Evolutionary conservation across 2,797 vertebrate species (phyloP).

Genomic region (Gila robusta): DNA sequence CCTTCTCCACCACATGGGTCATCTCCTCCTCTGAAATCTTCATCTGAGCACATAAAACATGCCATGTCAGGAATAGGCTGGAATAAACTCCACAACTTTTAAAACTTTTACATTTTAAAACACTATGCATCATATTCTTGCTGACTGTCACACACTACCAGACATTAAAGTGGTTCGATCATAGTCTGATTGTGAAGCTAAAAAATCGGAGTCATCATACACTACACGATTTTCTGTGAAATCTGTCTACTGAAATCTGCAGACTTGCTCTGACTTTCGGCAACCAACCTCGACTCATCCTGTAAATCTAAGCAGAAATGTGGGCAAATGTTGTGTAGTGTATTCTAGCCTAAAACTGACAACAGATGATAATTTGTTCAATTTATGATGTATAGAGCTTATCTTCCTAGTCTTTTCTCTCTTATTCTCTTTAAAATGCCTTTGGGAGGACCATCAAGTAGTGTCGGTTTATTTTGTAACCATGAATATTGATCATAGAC

Average conservation of each 20-base stretch:
- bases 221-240: not conserved
- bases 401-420: not conserved
- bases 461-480: constrained; percentile 9
- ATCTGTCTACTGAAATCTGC: not conserved
- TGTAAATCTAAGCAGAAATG: not conserved
- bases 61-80: not conserved
- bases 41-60: constrained; percentile 33
- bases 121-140: not conserved
- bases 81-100: not conserved
- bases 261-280: not conserved
- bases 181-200: not conserved
- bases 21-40: constrained; percentile 74
- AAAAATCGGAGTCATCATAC: not conserved
- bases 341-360: not conserved
- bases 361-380: not conserved
- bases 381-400: not conserved
- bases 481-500: not conserved
- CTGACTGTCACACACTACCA: not conserved
- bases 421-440: not conserved
- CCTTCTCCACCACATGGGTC: constrained; percentile 63
- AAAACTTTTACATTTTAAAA: not conserved
- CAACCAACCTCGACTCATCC: not conserved
- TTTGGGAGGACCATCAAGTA: not conserved
- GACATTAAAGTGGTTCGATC: not conserved
- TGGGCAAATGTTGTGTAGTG: not conserved